A percentile compares a stretch with the other conserved stretches of the same genome.
These are phyloP conservation scores for Chrysemys picta DNA, from an alignment of 2,113 vertebrate species.

Conservation along the genomic window DNA sequence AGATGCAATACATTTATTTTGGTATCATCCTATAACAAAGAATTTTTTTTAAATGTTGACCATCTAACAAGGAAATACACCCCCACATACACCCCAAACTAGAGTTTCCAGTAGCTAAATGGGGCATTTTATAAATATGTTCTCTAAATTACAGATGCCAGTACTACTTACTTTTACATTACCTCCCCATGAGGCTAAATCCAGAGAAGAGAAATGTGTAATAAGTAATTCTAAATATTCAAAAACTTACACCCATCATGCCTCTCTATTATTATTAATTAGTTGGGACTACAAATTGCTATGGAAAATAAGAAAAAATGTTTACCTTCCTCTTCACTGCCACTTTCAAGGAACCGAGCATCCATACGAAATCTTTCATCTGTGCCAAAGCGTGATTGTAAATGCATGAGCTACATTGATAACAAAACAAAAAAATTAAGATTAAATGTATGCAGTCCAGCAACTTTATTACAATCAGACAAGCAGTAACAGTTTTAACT, in stretches of 20 bases:
- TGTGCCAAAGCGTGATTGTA: conserved; percentile 90
- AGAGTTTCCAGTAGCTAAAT: background rate
- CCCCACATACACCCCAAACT: rapidly evolving
- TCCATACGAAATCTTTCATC: conserved; percentile 94
- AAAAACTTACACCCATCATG: background rate
- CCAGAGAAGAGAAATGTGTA: background rate
- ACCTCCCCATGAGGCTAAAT: background rate
- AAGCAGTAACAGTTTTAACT: background rate
- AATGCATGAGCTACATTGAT: conserved; percentile 86
- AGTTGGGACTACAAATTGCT: background rate
- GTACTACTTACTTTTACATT: background rate
- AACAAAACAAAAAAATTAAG: background rate
- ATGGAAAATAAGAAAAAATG: background rate
- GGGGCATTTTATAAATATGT: background rate
- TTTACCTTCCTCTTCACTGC: conserved; percentile 86
- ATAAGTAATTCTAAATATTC: background rate
- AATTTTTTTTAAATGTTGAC: background rate
- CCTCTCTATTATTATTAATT: rapidly evolving
- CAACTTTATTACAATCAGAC: background rate
- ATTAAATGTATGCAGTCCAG: background rate
- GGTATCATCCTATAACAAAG: background rate
- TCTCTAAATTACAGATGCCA: background rate
- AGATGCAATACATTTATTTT: background rate
- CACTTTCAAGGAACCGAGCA: conserved; percentile 90
- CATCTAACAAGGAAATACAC: background rate